phyloP scores from a whole-genome alignment of 2,797 vertebrate genomes.

The Hemitrygon akajei region DNA sequence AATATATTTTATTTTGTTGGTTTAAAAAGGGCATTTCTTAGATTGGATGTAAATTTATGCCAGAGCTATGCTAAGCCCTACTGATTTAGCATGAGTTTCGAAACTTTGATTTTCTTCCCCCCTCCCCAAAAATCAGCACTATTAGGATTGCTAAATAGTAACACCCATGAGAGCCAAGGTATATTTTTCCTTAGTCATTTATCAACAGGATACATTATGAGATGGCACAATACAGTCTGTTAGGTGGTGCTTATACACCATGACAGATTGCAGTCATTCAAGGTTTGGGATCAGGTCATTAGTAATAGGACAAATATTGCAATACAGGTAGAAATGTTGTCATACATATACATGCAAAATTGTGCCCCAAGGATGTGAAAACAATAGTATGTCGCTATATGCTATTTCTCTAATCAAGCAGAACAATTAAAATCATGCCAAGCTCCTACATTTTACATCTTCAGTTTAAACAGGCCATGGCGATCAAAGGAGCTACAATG shows the following conservation, averaged over 20 bases:
- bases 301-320: not conserved
- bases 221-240: too few relatives aligned
- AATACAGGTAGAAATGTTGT: not conserved
- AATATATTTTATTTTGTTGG: not conserved
- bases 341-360: not conserved
- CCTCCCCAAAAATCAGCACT: not conserved
- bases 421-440: not conserved
- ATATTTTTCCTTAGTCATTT: not conserved
- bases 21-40: not conserved
- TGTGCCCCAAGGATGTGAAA: not conserved
- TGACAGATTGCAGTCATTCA: not conserved
- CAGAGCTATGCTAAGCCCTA: not conserved
- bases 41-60: not conserved
- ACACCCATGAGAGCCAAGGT: not conserved
- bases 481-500: not conserved
- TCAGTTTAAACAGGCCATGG: not conserved
- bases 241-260: not conserved
- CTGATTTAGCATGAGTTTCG: not conserved
- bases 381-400: not conserved
- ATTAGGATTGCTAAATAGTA: not conserved
- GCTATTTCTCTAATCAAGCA: not conserved
- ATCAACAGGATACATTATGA: too few relatives aligned
- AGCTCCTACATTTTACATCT: not conserved
- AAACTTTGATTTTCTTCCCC: not conserved
- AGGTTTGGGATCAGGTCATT: not conserved